Base-by-base conservation (phyloP, 2,888 invertebrate species). In the Anthophora plumipes region DNA sequence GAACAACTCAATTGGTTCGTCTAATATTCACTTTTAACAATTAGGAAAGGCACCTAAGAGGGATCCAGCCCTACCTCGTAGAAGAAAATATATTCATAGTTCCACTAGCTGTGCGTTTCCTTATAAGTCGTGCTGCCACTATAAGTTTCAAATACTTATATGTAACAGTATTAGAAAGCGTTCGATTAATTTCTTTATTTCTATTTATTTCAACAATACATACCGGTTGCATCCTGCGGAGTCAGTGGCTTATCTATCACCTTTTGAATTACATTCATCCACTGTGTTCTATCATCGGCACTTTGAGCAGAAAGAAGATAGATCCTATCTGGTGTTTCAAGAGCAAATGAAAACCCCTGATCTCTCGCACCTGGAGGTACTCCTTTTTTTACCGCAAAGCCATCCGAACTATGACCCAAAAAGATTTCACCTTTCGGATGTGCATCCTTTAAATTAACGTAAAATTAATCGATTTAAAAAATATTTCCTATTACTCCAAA, bases 361-460 rank as follows among this genome's bases (percentile, higher is more conserved):
- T 97, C 97, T 86, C 96, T 96, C 84, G 96, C 96, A 70, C 96
- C 96, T 0, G 94, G 94, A 1, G 95, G 95, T 17, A 95, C 95
- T 31, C 96, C 96, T 59, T 96, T 95, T 86, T 96, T 95, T 48
- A 98, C 95, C 78, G 95, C 95, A 92, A 96, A 98, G 1, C 97
- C 97, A 89, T 97, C 97, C 82, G 96, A 95, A 90, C 95, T 95
- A 91, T 97, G 95, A 91, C 98, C 98, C 86, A 98, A 94, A 93
- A 98, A 98, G 87, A 98, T 97, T 94, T 98, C 98, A 64, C 98
- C 98, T 94, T 98, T 98, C 0, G 98, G 97, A 94, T 97, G 97
- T 3, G 98, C 97, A 91, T 97, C 97, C 95, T 95, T 61, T 37
- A 12, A 59, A 80, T 50, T 52, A 55, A 11, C 6, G 67, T 0